Base-by-base conservation (phyloP, 2,888 invertebrate species). In the Drosophila pseudotalamancana region DNA sequence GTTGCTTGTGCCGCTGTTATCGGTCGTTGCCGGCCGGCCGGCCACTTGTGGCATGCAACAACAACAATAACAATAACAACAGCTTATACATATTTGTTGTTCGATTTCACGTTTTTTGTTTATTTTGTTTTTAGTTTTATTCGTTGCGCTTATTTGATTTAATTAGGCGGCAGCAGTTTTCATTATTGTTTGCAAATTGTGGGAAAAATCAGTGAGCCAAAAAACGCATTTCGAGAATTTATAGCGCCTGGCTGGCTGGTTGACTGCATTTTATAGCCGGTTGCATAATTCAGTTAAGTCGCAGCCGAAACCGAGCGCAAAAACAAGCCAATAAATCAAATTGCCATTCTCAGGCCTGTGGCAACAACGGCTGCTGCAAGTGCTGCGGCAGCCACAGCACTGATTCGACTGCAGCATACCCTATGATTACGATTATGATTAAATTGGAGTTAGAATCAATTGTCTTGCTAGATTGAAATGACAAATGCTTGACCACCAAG, bases 181-280 rank as follows among this genome's bases (percentile, higher is more conserved):
- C 68, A 84, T 84, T 82, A 85, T 87, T 82, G 83, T 87, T 87
- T 82, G 86, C 86, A 87, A 87, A 84, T 87, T 87, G 83, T 84
- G 83, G 83, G 83, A 84, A 84, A 86, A 87, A 77, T 77, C 70
- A 72, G 59, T 70, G 67, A 71, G 71, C 65, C 71, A 66, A 77
- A 74, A 73, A 75, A 74, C 74, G 70, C 70, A 73, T 72, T 72
- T 72, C 70, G 75, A 72, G 75, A 72, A 72, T 72, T 72, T 72
- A 72, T 75, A 72, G 75, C 75, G 72, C 72, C 75, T 55, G 31
- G 14, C 54, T 54, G 59, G 54, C 48, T 70, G 65, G 37, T 56
- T 65, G 62, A 21, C 69, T 81, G 82, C 70, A 77, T 73, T 79
- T 79, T 79, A 73, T 77, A 84, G 81, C 68, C 68, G 54, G 64